Percentiles rank a stretch among this genome's conserved stretches.
These are phyloP conservation scores for Clupea harengus DNA, from an alignment of 2,113 vertebrate species.

Conservation along the genomic window DNA sequence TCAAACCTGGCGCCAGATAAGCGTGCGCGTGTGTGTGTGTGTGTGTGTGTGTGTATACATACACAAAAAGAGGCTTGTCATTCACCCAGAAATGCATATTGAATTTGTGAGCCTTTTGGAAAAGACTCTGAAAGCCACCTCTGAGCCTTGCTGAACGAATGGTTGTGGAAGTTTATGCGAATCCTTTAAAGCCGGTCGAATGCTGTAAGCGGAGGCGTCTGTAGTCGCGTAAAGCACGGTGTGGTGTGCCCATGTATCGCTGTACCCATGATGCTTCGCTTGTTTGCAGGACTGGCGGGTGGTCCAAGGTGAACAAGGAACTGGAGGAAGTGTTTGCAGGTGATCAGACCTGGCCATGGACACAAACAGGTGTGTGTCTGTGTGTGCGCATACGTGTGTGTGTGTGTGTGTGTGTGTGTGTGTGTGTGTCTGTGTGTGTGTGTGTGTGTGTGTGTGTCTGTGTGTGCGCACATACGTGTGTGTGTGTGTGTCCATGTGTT, in stretches of 20 bases:
- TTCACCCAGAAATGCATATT: constrained; percentile 1
- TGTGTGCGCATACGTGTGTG: background rate
- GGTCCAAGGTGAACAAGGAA: constrained; percentile 40
- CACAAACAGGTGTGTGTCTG: constrained; percentile 52
- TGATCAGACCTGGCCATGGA: constrained; percentile 52
- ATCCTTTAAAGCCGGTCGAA: background rate
- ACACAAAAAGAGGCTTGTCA: background rate
- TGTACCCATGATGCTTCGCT: background rate
- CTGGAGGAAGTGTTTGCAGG: constrained; percentile 33
- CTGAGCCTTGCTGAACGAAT: background rate
- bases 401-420: too few species aligned
- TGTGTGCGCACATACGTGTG: too few species aligned
- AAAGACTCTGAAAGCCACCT: background rate
- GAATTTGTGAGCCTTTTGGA: background rate
- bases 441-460: too few species aligned
- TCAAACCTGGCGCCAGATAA: background rate
- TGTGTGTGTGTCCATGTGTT: too few species aligned
- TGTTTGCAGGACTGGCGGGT: constrained; percentile 35
- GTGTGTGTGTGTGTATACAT: background rate
- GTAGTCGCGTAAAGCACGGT: background rate
- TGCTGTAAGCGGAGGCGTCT: background rate
- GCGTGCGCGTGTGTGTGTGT: background rate
- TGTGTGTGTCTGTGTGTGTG: too few species aligned
- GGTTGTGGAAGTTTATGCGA: background rate
- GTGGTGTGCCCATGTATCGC: background rate